phyloP scores from a whole-genome alignment of 2,888 invertebrate species.

The Slavum lentiscoides region DNA sequence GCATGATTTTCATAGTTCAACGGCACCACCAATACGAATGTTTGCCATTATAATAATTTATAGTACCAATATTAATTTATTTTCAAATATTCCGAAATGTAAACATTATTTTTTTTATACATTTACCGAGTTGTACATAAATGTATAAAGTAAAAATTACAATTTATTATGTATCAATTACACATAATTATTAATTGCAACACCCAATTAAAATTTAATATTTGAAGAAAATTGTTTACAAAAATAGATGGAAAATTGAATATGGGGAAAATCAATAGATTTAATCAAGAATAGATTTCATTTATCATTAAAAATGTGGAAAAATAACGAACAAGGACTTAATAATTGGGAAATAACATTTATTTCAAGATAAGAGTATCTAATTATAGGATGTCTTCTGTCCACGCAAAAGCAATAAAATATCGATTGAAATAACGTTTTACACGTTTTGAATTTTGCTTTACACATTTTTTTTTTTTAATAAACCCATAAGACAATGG shows the following conservation, averaged over 20 bases:
- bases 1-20: too few relatives aligned
- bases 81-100: too few relatives aligned
- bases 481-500: neutral
- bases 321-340: conserved; percentile 8
- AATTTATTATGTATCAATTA: too few relatives aligned
- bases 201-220: too few relatives aligned
- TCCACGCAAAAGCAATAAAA: neutral
- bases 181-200: too few relatives aligned
- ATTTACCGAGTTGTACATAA: too few relatives aligned
- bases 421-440: neutral
- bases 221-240: neutral
- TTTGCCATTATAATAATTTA: too few relatives aligned
- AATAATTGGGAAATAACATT: conserved; percentile 35
- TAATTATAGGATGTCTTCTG: conserved; percentile 17
- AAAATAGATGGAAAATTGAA: conserved; percentile 13
- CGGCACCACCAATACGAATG: too few relatives aligned
- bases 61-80: too few relatives aligned
- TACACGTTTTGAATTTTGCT: neutral
- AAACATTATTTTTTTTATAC: too few relatives aligned
- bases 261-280: neutral
- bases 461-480: too few relatives aligned
- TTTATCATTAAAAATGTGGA: neutral
- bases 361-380: conserved; percentile 21
- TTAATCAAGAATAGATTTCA: conserved; percentile 17
- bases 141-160: too few relatives aligned